Evolutionary conservation across 2,797 vertebrate species (phyloP), one percentile per base, ranked within the genome.

Genomic region (Paratrypauchen microcephalus): DNA sequence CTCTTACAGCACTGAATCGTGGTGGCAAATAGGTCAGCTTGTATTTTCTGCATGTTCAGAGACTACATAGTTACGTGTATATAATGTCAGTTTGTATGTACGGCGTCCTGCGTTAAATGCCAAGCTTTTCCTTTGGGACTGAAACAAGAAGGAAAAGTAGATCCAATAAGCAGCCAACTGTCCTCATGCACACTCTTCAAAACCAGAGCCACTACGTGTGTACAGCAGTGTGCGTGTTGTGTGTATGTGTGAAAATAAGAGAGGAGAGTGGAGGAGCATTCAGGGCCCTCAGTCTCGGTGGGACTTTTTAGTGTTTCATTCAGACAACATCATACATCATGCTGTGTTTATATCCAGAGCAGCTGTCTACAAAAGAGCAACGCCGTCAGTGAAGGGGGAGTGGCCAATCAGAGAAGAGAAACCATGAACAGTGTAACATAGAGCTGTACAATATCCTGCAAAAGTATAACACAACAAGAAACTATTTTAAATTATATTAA

Each of bases 241-340:
- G 50, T 57, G 65, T 63, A 41, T 45, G 52, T 50, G 66, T 56
- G 63, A 63, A 63, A 45, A 48, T 68, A 24, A 55, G 64, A 50
- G 50, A 64, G 36, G 50, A 56, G 64, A 60, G 69, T 48, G 48
- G 57, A 68, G 8, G 21, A 56, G 65, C 56, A 36, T 57, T 57
- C 58, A 30, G 54, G 62, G 63, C 50, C 24, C 47, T 75, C 61
- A 81, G 70, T 78, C 69, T 61, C 84, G 76, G 54, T 73, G 88
- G 85, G 89, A 86, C 84, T 81, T 79, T 78, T 83, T 83, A 82
- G 80, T 57, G 80, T 81, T 84, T 79, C 79, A 68, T 70, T 78
- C 66, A 77, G 85, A 86, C 81, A 87, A 82, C 83, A 83, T 75
- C 86, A 87, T 86, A 84, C 61, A 90, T 90, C 87, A 87, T 70